Base-by-base conservation (phyloP, 2,113 vertebrate species). In the Meleagris gallopavo region DNA sequence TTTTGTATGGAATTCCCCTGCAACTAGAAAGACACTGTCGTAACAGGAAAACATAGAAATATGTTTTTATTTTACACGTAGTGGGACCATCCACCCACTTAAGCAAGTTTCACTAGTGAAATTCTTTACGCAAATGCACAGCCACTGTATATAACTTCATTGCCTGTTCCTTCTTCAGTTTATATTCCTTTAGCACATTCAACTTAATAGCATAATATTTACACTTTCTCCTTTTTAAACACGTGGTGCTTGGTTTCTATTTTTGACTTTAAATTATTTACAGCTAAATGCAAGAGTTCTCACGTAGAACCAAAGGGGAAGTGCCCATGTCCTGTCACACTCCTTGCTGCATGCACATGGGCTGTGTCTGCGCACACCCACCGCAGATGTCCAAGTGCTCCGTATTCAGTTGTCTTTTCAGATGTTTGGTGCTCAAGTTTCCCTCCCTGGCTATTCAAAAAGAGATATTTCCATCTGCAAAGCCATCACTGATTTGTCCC, bases 31-130 rank as follows among this genome's bases (percentile, higher is more conserved):
- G 83, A 69, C 40, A 43, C 25, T n/a, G 41, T 29, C 13, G 1
- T 29, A 71, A 54, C 21, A 81, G 24, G 66, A 46, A 89, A 71
- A 71, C 0, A 2, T 0, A 0, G 14, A 71, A 69, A 41, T 2
- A 17, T 30, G 52, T 9, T 30, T 30, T 10, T 10, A 54, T 54
- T 54, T 54, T 54, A 30, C 27, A 30, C 2, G 27, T 54, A 54
- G 52, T 54, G 52, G 27, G 52, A 29, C 52, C n/a, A 79, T 40
- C 62, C 60, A 19, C 1, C 2, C 7, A 25, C 30, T 60, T 65
- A 91, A 88, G 40, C 55, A 71, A 60, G 41, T 8, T 29, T 36
- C 18, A 18, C 21, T 15, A 12, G 21, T 64, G 60, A 50, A 74
- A 60, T 91, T 11, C 52, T 84, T 80, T 43, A 75, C 3, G 48